Conservation (phyloP, 2,888 invertebrate genomes). For the Uropetala carovei region DNA sequence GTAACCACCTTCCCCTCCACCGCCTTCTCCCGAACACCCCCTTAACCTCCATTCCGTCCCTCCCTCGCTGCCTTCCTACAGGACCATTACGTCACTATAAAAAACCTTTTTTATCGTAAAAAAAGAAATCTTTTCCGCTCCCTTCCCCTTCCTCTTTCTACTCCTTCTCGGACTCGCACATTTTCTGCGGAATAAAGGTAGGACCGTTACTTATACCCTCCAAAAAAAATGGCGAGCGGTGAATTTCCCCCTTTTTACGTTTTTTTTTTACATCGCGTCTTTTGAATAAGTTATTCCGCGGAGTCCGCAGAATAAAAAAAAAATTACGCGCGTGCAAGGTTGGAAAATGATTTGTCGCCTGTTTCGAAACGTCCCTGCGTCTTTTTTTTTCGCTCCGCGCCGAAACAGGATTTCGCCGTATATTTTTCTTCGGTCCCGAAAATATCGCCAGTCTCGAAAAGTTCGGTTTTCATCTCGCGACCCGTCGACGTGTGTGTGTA, state of each 20-base stretch:
- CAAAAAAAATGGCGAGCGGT: slow-evolving; percentile 7
- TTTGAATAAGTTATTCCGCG: slow-evolving; percentile 25
- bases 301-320: neutral
- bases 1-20: no score
- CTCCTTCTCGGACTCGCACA: neutral
- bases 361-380: neutral
- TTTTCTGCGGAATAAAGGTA: neutral
- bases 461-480: no score
- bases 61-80: neutral
- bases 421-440: neutral
- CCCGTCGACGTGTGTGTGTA: no score
- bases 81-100: neutral
- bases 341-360: neutral
- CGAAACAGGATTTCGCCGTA: neutral
- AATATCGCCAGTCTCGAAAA: no score
- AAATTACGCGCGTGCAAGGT: neutral
- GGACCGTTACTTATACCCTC: neutral
- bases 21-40: neutral
- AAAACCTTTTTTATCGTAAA: neutral
- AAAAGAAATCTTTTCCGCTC: neutral
- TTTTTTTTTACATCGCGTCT: slow-evolving; percentile 6
- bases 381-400: neutral
- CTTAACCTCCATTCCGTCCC: neutral
- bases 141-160: neutral
- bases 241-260: neutral